These are phyloP conservation scores for Loriculus beryllinus DNA, from an alignment of 2,797 vertebrate species.

Conservation along the genomic window DNA sequence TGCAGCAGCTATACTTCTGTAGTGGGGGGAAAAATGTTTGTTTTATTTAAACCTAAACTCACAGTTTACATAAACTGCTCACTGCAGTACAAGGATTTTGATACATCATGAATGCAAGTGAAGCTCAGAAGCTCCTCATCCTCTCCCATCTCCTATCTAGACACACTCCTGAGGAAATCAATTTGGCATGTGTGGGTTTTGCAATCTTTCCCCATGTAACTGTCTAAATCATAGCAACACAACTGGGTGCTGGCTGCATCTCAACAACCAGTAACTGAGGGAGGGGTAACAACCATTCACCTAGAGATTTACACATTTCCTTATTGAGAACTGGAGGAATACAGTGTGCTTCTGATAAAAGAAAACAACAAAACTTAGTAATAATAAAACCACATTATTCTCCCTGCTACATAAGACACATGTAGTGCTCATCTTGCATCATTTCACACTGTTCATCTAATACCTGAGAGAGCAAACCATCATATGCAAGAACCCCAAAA, in stretches of 20 bases:
- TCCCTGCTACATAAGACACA: neutral
- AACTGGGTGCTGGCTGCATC: neutral
- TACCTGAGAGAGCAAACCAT: neutral
- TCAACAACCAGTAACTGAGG: accelerated
- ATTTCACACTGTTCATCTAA: neutral
- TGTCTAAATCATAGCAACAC: neutral
- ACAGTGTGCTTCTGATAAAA: neutral
- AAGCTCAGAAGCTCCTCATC: neutral
- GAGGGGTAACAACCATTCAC: neutral
- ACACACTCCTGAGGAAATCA: neutral
- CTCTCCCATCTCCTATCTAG: neutral
- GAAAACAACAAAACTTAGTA: neutral
- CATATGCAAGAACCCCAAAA: neutral
- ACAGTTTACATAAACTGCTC: neutral
- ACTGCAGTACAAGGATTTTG: neutral
- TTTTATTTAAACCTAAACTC: slow-evolving; percentile 27
- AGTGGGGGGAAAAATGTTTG: slow-evolving; percentile 24
- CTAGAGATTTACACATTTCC: neutral
- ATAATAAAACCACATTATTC: neutral
- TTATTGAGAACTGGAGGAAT: neutral
- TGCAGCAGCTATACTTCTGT: neutral
- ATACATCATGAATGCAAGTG: neutral
- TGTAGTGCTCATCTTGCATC: neutral
- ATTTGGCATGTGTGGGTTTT: neutral
- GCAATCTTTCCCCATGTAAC: neutral